Evolutionary conservation across 2,888 invertebrate species (phyloP), one percentile per base, ranked within the genome.

Genomic region (Stratiomys singularior): DNA sequence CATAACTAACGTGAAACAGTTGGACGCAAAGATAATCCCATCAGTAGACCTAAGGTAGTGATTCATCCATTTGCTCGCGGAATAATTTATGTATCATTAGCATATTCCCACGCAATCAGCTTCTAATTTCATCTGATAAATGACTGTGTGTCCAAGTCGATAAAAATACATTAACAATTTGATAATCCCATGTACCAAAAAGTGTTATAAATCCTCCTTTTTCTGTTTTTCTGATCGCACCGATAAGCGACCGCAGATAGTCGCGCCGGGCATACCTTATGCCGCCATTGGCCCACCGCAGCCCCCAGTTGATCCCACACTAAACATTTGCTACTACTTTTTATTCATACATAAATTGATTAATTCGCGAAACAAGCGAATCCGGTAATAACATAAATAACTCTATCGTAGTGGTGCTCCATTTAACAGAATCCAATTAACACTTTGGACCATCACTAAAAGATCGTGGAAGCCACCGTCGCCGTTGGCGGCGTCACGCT

Each of bases 381-480:
- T 37, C 18, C 58, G 23, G 44, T 37, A 21, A 60, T 37, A 30
- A 74, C 58, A 74, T 74, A 74, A 72, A 72, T 74, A 46, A 69
- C 25, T 37, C 74, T 37, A 74, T 58, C 52, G 58, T 37, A 30
- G 60, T 27, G 30, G 52, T 64, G 76, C 27, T 64, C 30, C 27
- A 66, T 66, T 76, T 77, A 79, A 77, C 77, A 37, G 66, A 77
- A 79, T 79, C 79, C 74, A 79, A 79, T 79, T 79, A 79, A 79
- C 79, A 79, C 79, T 69, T 76, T 46, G 18, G 76, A n/a, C 64
- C 27, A 28, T 23, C 63, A 64, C 60, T 64, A 76, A 64, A 76
- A 72, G 64, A n/a, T n/a, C 37, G 30, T 64, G 23, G 18, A 74
- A 60, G 21, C 58, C 60, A 74, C 74, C 11, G 52, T 58, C 74